A percentile compares a stretch with the other conserved stretches of the same genome.
Evolutionary conservation across 2,113 vertebrate genomes (phyloP).

Genomic region (Oxyura jamaicensis): DNA sequence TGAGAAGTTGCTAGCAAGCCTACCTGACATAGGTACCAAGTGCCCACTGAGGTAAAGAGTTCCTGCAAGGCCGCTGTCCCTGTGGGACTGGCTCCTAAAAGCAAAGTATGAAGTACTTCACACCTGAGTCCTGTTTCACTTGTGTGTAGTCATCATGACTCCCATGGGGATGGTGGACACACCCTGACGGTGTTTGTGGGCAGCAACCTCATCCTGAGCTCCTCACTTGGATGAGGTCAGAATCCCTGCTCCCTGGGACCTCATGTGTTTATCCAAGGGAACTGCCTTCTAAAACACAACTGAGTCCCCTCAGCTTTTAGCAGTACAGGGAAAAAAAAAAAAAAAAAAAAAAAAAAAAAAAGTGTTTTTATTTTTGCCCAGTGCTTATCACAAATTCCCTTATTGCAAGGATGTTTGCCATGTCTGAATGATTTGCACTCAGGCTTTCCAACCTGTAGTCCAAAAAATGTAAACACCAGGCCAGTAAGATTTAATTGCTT

Average conservation of each 20-base stretch:
- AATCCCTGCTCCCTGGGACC: not conserved
- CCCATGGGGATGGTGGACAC: not conserved
- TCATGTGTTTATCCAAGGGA: not conserved
- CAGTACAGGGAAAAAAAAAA: not conserved
- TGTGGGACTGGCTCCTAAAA: not conserved
- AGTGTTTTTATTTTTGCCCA: not conserved
- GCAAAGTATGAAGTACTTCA: not conserved
- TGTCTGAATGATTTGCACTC: conserved; percentile 27
- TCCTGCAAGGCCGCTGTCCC: fast-evolving
- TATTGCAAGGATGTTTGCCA: not conserved
- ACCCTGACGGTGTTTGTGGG: not conserved
- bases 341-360: not conserved
- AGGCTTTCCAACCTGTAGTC: conserved; percentile 39
- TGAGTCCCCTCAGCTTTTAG: not conserved
- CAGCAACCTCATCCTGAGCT: not conserved
- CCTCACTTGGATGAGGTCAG: not conserved
- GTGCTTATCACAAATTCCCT: not conserved
- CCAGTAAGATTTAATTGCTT: conserved; percentile 61
- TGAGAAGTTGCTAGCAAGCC: not conserved
- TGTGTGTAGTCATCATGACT: not conserved
- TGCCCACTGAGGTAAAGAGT: not conserved
- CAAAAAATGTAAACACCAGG: conserved; percentile 51
- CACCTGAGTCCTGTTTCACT: not conserved
- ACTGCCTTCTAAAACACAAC: not conserved
- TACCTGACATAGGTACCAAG: not conserved